Evolutionary conservation across 2,113 vertebrate species (phyloP), one percentile per base, ranked within the genome.

Genomic region (Centropus bengalensis): DNA sequence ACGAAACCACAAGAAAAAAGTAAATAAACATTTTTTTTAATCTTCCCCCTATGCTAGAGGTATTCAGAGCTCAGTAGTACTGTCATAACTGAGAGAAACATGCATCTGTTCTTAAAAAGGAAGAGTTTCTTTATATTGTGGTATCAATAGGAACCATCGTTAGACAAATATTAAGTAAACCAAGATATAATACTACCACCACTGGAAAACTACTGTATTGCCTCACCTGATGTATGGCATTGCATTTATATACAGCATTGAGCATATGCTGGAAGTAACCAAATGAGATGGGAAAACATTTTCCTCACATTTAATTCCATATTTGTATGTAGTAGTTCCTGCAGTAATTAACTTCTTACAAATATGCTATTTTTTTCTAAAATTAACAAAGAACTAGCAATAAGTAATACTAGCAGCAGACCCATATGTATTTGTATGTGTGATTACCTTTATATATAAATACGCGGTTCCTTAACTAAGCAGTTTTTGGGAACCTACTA

Each of bases 151-250:
- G 49, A 87, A 40, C 36, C 42, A 44, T 93, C 52, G 45, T 84
- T 92, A 93, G 14, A n/a, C 33, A 94, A 56, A 82, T 75, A 70
- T 40, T 85, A 77, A 94, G 45, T 70, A 69, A 76, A 73, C 15
- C 33, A 78, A 60, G 47, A 51, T 30, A 69, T 5, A 30, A 81
- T 76, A 73, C 60, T 73, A 32, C 24, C 44, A 66, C 13, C 5
- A 4, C 32, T 88, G 71, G 63, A 89, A 91, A 94, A 51, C 40
- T 55, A 27, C 51, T 70, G 19, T 21, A 26, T 73, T 89, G 18
- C 42, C 26, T 83, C 85, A 17, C 80, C 36, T 87, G 59, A 82
- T 76, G 80, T 82, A 85, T n/a, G 64, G 47, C 51, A 40, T 82
- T 79, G 24, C 32, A 60, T 70, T 87, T 75, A 32, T 58, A 44